phyloP scores from a whole-genome alignment of 2,888 invertebrate genomes.

The Petrolisthes manimaculis region DNA sequence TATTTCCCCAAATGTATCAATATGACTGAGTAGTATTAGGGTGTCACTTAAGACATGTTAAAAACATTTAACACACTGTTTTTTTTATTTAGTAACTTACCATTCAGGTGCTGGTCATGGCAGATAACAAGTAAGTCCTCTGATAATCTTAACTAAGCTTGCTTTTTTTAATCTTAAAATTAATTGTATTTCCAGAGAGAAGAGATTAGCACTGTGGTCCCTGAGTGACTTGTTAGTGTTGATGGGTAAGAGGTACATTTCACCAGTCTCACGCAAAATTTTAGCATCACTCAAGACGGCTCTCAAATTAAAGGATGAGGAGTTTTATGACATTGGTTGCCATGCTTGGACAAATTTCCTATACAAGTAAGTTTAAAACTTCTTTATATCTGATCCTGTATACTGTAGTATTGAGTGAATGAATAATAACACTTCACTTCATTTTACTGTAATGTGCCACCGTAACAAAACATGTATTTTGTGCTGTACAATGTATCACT shows the following conservation, averaged over 20 bases:
- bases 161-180: slow-evolving; percentile 1
- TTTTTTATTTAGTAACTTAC: too few relatives aligned
- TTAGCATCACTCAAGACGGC: slow-evolving; percentile 63
- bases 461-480: too few relatives aligned
- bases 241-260: slow-evolving; percentile 60
- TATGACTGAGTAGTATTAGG: too few relatives aligned
- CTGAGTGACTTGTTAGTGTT: slow-evolving; percentile 56
- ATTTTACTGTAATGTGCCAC: too few relatives aligned
- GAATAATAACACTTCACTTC: too few relatives aligned
- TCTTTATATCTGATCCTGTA: not conserved
- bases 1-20: too few relatives aligned
- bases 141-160: too few relatives aligned
- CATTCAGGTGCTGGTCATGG: too few relatives aligned
- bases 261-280: slow-evolving; percentile 58
- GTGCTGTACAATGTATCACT: too few relatives aligned
- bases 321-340: slow-evolving; percentile 50
- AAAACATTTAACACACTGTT: too few relatives aligned
- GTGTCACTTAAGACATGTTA: too few relatives aligned
- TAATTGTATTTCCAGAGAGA: slow-evolving; percentile 48
- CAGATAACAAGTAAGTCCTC: too few relatives aligned
- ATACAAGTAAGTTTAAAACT: slow-evolving; percentile 27
- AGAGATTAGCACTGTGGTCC: slow-evolving; percentile 54
- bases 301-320: slow-evolving; percentile 51
- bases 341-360: slow-evolving; percentile 56
- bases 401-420: not conserved